A percentile compares a stretch with the other conserved stretches of the same genome.
These are phyloP conservation scores for Coluber constrictor DNA, from an alignment of 2,797 vertebrate genomes.

Conservation along the genomic window DNA sequence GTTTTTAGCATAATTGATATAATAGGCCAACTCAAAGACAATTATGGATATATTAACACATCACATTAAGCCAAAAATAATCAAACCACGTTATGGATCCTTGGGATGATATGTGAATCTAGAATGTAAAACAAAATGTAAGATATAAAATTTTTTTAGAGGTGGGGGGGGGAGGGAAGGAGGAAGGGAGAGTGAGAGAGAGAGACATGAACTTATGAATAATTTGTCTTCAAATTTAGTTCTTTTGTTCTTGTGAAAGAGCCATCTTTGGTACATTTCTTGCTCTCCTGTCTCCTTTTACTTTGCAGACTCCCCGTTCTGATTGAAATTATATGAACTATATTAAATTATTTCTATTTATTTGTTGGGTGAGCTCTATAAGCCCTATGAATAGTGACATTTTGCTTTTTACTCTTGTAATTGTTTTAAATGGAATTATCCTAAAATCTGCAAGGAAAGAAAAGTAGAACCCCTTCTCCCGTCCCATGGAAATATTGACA, in stretches of 20 bases:
- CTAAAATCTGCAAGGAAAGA: not conserved
- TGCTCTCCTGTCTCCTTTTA: not conserved
- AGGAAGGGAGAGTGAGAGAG: not conserved
- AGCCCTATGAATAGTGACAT: not conserved
- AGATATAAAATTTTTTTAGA: not conserved
- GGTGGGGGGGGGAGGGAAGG: rapidly evolving
- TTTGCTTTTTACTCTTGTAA: not conserved
- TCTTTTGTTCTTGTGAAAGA: not conserved
- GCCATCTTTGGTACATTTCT: not conserved
- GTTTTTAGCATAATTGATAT: not conserved
- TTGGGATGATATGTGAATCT: not conserved
- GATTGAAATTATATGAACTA: not conserved
- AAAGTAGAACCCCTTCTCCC: not conserved
- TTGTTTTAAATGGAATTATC: not conserved
- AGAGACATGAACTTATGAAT: not conserved
- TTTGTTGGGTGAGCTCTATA: not conserved
- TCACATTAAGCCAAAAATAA: not conserved
- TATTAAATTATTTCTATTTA: not conserved
- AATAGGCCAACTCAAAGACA: not conserved
- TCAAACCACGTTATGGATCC: not conserved
- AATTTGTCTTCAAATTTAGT: not conserved
- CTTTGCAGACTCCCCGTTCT: not conserved
- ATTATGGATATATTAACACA: not conserved
- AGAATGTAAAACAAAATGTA: not conserved
- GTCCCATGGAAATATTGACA: not conserved